Evolutionary conservation across 2,888 invertebrate species (phyloP).

Genomic region (Lymantria monacha): DNA sequence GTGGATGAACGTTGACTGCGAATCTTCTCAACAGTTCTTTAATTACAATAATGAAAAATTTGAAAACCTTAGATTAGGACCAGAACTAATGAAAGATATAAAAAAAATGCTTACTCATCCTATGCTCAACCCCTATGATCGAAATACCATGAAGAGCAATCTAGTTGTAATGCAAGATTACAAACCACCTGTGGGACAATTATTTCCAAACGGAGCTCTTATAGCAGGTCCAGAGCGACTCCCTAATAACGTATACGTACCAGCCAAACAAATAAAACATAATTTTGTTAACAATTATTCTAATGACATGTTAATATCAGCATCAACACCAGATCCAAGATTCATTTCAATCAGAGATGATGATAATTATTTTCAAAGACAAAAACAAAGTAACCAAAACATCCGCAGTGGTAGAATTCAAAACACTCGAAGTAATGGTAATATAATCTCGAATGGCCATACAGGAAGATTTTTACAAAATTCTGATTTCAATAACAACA

Average conservation of each 20-base stretch:
- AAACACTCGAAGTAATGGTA: conserved; percentile 32
- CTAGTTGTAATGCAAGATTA: conserved; percentile 71
- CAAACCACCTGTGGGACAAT: conserved; percentile 64
- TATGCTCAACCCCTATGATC: conserved; percentile 68
- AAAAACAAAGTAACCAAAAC: conserved; percentile 50
- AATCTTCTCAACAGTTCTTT: conserved; percentile 62
- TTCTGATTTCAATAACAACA: conserved; percentile 29
- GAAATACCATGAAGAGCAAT: conserved; percentile 55
- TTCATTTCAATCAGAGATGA: conserved; percentile 50
- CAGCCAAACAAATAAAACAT: conserved; percentile 56
- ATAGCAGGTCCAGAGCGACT: conserved; percentile 52
- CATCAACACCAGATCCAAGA: conserved; percentile 62
- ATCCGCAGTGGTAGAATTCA: conserved; percentile 39
- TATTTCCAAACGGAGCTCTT: conserved; percentile 62
- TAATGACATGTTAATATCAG: conserved; percentile 51
- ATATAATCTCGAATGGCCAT: conserved; percentile 46
- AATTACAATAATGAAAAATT: conserved; percentile 70
- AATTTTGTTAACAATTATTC: conserved; percentile 43
- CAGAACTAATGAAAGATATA: conserved; percentile 81
- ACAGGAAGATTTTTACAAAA: conserved; percentile 39
- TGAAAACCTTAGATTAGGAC: conserved; percentile 71
- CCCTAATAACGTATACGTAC: conserved; percentile 56
- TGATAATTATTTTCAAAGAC: conserved; percentile 34
- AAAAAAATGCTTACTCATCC: conserved; percentile 82
- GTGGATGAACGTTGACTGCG: conserved; percentile 86